Conservation (phyloP, 64 coral and sea anemone genomes). For the Montipora capricornis region DNA sequence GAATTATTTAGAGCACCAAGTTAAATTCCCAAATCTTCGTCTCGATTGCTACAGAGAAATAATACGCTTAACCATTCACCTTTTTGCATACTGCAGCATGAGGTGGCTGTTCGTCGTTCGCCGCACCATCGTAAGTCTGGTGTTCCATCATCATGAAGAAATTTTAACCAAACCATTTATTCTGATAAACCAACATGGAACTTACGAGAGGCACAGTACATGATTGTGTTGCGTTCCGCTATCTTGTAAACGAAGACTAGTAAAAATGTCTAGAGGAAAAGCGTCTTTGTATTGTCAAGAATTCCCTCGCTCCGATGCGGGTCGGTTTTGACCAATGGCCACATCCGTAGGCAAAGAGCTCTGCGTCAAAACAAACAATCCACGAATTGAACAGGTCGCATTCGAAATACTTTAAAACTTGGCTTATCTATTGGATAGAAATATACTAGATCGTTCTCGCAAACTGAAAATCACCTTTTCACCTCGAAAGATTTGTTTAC, state of each 20-base stretch:
- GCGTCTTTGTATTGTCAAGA: slow-evolving; percentile 27
- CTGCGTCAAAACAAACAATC: slow-evolving; percentile 39
- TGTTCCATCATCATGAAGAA: slow-evolving; percentile 15
- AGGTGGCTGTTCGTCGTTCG: slow-evolving; percentile 15
- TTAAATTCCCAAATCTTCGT: slow-evolving; percentile 30
- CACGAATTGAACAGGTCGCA: slow-evolving; percentile 25
- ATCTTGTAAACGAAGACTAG: neutral
- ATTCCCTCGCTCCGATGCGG: slow-evolving; percentile 46
- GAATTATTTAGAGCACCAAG: slow-evolving; percentile 17
- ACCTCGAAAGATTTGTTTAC: slow-evolving; percentile 35
- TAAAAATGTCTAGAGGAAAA: slow-evolving; percentile 1
- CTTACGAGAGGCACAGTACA: neutral
- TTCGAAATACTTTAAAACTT: slow-evolving; percentile 1
- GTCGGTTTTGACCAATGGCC: slow-evolving; percentile 38
- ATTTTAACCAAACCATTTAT: neutral
- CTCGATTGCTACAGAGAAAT: slow-evolving; percentile 23
- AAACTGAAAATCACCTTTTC: neutral
- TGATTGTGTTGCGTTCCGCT: neutral
- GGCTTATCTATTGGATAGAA: neutral
- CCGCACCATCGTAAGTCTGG: neutral
- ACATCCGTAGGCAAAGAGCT: slow-evolving; percentile 61
- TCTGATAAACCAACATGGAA: neutral
- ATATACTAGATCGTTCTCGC: neutral
- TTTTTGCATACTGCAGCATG: slow-evolving; percentile 47
- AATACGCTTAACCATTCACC: neutral